These are phyloP conservation scores for Leptinotarsa rubiginosa DNA, from an alignment of 2,888 invertebrate species.

Conservation along the genomic window DNA sequence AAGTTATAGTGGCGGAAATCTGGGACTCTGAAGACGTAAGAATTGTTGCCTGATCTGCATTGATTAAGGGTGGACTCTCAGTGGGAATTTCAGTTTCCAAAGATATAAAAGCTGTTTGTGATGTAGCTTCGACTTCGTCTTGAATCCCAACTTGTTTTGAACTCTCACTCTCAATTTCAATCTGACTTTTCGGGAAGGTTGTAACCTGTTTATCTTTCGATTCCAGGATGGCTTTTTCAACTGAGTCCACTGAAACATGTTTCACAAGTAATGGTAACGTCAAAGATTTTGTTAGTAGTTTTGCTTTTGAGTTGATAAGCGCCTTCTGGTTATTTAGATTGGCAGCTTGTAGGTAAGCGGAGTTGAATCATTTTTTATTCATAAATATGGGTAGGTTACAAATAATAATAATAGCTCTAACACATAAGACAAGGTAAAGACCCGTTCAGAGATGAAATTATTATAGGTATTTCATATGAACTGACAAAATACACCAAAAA, in stretches of 20 bases:
- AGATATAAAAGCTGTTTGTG: too few species aligned
- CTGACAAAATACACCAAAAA: constrained; percentile 25
- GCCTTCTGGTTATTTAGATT: constrained; percentile 6
- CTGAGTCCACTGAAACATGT: constrained; percentile 24
- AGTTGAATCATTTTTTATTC: constrained; percentile 39
- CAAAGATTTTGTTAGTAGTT: constrained; percentile 1
- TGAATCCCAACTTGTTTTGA: neutral
- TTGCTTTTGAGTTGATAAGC: neutral
- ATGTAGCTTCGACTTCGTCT: neutral
- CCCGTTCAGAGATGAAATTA: constrained; percentile 34
- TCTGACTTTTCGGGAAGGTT: constrained; percentile 11
- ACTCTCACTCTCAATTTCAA: constrained; percentile 29
- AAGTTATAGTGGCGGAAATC: constrained; percentile 32
- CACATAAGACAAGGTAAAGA: constrained; percentile 34
- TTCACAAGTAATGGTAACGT: neutral
- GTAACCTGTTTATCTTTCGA: neutral
- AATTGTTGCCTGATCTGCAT: constrained; percentile 28
- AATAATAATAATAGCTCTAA: constrained; percentile 24
- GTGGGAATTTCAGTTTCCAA: neutral
- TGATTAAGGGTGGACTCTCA: constrained; percentile 47
- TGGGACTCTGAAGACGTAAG: constrained; percentile 28
- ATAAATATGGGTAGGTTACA: constrained; percentile 33
- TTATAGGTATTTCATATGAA: constrained; percentile 10
- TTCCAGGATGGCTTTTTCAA: neutral
- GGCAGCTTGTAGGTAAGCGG: constrained; percentile 37